phyloP scores from a whole-genome alignment of 2,113 vertebrate species.

The Ptychochromis oligacanthus region DNA sequence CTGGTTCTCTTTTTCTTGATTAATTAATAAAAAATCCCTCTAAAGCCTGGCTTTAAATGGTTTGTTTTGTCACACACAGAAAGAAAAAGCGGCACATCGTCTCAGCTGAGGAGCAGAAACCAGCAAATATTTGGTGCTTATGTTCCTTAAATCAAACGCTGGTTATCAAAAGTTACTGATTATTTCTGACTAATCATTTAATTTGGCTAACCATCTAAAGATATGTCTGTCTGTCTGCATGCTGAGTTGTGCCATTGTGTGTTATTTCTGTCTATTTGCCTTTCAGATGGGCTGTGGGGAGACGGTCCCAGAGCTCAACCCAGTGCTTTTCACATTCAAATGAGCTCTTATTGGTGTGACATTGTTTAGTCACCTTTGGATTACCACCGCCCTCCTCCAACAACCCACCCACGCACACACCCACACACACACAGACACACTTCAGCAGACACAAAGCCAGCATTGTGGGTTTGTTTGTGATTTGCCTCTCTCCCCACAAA shows the following conservation, averaged over 20 bases:
- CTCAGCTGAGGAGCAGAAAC: background rate
- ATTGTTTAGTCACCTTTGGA: constrained; percentile 56
- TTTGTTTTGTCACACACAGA: background rate
- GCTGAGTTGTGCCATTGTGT: background rate
- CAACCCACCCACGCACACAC: background rate
- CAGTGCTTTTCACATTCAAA: constrained; percentile 59
- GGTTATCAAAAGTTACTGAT: background rate
- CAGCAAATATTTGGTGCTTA: background rate
- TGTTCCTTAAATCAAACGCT: background rate
- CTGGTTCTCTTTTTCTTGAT: too few species aligned
- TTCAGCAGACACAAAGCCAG: constrained; percentile 4
- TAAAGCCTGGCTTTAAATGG: background rate
- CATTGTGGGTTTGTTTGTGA: constrained; percentile 10
- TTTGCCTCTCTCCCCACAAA: background rate
- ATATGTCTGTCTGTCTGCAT: fast-evolving
- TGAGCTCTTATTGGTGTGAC: constrained; percentile 61
- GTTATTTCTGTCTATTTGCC: background rate
- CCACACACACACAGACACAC: constrained; percentile 4
- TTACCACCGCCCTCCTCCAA: constrained; percentile 1
- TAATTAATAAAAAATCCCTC: background rate
- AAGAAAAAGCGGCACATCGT: background rate
- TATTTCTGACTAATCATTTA: background rate
- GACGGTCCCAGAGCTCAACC: background rate
- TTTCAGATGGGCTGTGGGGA: background rate
- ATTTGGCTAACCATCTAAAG: background rate